Percentiles rank a stretch among this genome's conserved stretches.
These are phyloP conservation scores for Eurytoma adleriae DNA, from an alignment of 2,888 invertebrate species.

Conservation along the genomic window DNA sequence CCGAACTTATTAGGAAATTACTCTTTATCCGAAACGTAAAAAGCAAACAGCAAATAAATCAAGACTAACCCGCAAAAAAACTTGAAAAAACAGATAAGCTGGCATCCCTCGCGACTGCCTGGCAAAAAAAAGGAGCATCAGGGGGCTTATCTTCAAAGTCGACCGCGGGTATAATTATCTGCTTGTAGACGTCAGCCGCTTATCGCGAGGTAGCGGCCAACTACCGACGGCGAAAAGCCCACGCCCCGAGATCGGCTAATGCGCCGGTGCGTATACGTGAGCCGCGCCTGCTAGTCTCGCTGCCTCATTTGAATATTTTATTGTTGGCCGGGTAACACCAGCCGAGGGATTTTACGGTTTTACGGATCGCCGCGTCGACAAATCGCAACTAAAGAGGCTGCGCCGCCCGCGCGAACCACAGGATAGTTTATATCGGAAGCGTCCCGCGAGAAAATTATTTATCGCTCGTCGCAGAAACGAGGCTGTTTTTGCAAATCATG, in stretches of 20 bases:
- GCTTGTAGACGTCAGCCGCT: conserved; percentile 40
- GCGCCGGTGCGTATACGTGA: neutral
- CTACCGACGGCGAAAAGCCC: conserved; percentile 28
- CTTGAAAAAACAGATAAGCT: neutral
- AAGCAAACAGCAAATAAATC: too few relatives aligned
- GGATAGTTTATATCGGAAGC: neutral
- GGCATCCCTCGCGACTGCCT: neutral
- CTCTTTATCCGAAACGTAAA: too few relatives aligned
- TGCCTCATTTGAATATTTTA: conserved; percentile 66
- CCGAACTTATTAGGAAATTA: too few relatives aligned
- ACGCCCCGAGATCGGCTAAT: conserved; percentile 29
- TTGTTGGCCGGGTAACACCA: conserved; percentile 58
- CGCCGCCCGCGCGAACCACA: neutral
- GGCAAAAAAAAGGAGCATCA: neutral
- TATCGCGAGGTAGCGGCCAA: conserved; percentile 25
- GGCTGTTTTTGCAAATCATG: neutral
- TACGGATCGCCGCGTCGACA: conserved; percentile 34
- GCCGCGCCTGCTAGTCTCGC: conserved; percentile 40
- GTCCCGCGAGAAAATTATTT: conserved; percentile 42
- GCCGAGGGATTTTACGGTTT: conserved; percentile 41
- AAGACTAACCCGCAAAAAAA: too few relatives aligned
- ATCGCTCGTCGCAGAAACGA: neutral
- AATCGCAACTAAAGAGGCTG: conserved; percentile 20
- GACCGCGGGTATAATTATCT: conserved; percentile 41
- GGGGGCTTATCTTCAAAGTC: conserved; percentile 43